Evolutionary conservation across 2,797 vertebrate species (phyloP).

Genomic region (Crenuchus spilurus): DNA sequence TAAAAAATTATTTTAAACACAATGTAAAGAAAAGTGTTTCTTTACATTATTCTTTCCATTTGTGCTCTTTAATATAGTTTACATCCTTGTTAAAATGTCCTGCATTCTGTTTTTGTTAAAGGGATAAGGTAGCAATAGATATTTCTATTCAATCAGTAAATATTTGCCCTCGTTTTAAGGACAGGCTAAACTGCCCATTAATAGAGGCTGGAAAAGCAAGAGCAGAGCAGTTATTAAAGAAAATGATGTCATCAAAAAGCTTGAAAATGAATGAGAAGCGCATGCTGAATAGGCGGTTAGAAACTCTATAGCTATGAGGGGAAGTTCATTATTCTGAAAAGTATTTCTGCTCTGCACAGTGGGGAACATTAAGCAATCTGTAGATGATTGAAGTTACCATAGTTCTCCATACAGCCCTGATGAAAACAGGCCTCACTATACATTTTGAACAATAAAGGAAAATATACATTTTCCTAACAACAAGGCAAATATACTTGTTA

Average conservation of each 20-base stretch:
- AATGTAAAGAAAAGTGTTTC: too few species aligned
- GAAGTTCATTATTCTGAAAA: constrained; percentile 38
- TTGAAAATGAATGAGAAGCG: not conserved
- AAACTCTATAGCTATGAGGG: constrained; percentile 1
- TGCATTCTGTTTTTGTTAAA: too few species aligned
- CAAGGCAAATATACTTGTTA: not conserved
- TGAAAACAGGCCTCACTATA: constrained; percentile 4
- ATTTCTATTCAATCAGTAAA: too few species aligned
- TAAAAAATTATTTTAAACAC: too few species aligned
- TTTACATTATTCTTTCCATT: too few species aligned
- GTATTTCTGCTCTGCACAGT: constrained; percentile 29
- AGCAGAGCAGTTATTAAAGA: not conserved
- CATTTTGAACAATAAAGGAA: not conserved
- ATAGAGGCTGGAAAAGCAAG: not conserved
- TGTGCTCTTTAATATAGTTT: too few species aligned
- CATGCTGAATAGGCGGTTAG: not conserved
- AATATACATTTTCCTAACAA: not conserved
- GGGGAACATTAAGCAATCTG: constrained; percentile 18
- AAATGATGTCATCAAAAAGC: constrained; percentile 9
- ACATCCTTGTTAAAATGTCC: too few species aligned
- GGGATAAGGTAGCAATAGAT: too few species aligned
- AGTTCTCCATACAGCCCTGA: constrained; percentile 21
- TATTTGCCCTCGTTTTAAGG: not conserved
- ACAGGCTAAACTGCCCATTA: not conserved
- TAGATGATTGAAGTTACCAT: constrained; percentile 41